These are phyloP conservation scores for Botrylloides violaceus DNA, from an alignment of 23 tunicate genomes.

Conservation along the genomic window DNA sequence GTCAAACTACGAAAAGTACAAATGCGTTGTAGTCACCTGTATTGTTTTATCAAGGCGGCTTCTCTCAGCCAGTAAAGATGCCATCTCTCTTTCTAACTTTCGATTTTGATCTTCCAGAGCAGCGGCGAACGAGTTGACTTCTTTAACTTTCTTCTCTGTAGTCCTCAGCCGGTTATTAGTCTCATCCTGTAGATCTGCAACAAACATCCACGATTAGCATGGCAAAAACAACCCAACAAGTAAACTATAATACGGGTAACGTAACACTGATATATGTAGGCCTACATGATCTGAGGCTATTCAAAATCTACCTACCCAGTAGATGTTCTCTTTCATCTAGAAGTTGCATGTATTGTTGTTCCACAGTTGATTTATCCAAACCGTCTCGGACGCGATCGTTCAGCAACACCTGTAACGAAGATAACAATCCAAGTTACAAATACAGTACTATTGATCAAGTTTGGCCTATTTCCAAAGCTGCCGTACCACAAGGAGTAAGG, in stretches of 20 bases:
- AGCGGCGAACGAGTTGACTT: constrained; percentile 28
- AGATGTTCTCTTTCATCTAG: constrained; percentile 70
- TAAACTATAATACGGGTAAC: no score
- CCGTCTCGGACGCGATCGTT: constrained; percentile 52
- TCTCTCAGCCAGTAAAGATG: constrained; percentile 44
- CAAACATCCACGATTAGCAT: neutral
- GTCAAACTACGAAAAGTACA: no score
- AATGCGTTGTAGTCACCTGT: constrained; percentile 35
- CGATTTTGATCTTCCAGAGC: constrained; percentile 56
- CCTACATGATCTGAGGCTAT: no score
- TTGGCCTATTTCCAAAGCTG: no score
- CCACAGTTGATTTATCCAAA: constrained; percentile 42
- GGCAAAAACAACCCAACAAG: neutral
- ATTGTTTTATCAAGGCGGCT: constrained; percentile 55
- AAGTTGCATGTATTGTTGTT: constrained; percentile 65
- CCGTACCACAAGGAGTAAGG: no score
- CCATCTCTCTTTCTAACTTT: constrained; percentile 52
- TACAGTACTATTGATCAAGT: no score
- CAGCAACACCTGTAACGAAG: constrained; percentile 84
- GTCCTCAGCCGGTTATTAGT: constrained; percentile 21
- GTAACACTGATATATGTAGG: no score
- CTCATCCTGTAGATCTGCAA: constrained; percentile 40
- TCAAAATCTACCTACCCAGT: constrained; percentile 14
- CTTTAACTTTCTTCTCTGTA: constrained; percentile 32
- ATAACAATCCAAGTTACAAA: no score